These are phyloP conservation scores for Ophonus ardosiacus DNA, from an alignment of 2,888 invertebrate genomes.

Conservation along the genomic window DNA sequence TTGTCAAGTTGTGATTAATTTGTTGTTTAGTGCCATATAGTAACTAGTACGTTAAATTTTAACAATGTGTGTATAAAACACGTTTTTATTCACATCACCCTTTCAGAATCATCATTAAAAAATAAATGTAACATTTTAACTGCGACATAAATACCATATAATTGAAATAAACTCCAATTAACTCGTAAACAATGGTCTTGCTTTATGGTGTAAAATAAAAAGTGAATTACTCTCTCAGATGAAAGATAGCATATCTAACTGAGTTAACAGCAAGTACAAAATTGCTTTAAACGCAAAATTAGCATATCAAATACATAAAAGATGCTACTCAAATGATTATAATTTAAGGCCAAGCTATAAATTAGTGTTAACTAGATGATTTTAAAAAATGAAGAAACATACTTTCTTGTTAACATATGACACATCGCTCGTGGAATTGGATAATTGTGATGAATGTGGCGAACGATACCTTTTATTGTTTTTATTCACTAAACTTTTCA, in stretches of 20 bases:
- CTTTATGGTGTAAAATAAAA: not conserved
- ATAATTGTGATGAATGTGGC: constrained; percentile 12
- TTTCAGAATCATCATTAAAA: not conserved
- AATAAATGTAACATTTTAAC: not conserved
- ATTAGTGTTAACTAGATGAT: constrained; percentile 41
- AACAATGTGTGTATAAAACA: too few species aligned
- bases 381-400: constrained; percentile 45
- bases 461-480: not conserved
- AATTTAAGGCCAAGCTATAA: constrained; percentile 42
- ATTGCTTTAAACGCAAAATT: constrained; percentile 43
- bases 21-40: too few species aligned
- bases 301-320: constrained; percentile 27
- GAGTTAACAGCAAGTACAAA: constrained; percentile 12
- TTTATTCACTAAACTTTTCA: not conserved
- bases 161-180: not conserved
- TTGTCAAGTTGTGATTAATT: too few species aligned
- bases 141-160: not conserved
- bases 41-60: too few species aligned
- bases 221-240: not conserved
- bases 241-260: constrained; percentile 6
- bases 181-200: not conserved
- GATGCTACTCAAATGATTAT: constrained; percentile 21
- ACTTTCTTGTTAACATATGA: constrained; percentile 28
- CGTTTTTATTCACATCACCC: too few species aligned
- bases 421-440: constrained; percentile 15